Evolutionary conservation across 2,113 vertebrate species (phyloP).

Genomic region (Tautogolabrus adspersus): DNA sequence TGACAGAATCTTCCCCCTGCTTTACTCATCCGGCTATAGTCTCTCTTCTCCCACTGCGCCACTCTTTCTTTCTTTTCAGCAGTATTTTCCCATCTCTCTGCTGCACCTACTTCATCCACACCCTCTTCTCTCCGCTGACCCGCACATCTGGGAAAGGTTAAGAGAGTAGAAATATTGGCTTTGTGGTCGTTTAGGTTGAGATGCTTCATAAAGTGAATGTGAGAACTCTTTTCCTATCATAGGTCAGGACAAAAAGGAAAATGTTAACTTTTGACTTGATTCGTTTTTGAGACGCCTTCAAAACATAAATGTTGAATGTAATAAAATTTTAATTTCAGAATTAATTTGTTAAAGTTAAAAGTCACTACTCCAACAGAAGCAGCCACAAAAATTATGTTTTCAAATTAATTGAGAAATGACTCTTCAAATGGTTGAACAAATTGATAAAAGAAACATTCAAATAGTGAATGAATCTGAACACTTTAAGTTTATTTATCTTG

Average conservation of each 20-base stretch:
- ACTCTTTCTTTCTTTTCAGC: constrained; percentile 23
- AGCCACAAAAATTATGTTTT: too few relatives aligned
- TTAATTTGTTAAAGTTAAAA: too few relatives aligned
- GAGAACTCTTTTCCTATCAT: constrained; percentile 9
- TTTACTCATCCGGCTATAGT: constrained; percentile 15
- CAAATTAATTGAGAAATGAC: too few relatives aligned
- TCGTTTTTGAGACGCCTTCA: too few relatives aligned
- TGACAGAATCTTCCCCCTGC: constrained; percentile 37
- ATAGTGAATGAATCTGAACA: too few relatives aligned
- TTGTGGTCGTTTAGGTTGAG: constrained; percentile 35
- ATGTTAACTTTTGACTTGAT: neutral
- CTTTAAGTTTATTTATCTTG: too few relatives aligned
- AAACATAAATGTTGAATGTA: too few relatives aligned
- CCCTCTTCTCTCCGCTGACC: constrained; percentile 42
- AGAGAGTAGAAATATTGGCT: constrained; percentile 21
- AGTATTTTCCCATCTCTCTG: constrained; percentile 38
- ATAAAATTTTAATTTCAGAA: neutral
- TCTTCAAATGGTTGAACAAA: too few relatives aligned
- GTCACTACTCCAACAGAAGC: too few relatives aligned
- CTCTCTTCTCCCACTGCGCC: constrained; percentile 45
- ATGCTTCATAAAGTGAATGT: constrained; percentile 30
- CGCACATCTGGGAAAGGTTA: constrained; percentile 73
- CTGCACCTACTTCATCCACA: constrained; percentile 62
- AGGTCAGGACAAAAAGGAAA: neutral
- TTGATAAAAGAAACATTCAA: too few relatives aligned